Conservation (phyloP, 2,797 vertebrate species). For the Melanotaenia boesemani region DNA sequence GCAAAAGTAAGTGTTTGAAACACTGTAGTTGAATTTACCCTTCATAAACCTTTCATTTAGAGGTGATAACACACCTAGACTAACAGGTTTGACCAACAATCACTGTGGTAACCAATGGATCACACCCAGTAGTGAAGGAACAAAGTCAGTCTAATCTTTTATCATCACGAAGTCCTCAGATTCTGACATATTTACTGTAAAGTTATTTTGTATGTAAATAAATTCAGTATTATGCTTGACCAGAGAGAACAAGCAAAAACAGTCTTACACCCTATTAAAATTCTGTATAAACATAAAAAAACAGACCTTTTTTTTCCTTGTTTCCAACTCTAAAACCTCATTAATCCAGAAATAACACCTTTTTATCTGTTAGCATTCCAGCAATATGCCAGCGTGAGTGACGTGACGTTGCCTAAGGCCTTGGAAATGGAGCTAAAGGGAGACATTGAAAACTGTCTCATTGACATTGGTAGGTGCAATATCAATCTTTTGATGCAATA, state of each 20-base stretch:
- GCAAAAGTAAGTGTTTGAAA: slow-evolving; percentile 80
- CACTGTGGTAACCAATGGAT: slow-evolving; percentile 1
- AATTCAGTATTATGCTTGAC: no score
- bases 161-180: no score
- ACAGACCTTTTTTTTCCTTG: no score
- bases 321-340: not conserved
- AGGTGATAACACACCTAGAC: slow-evolving; percentile 21
- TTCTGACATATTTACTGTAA: no score
- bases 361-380: slow-evolving; percentile 71
- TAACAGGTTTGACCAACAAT: slow-evolving; percentile 60
- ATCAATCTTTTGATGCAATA: not conserved
- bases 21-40: not conserved
- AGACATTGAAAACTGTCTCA: slow-evolving; percentile 82
- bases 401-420: slow-evolving; percentile 73
- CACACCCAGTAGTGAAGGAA: slow-evolving; percentile 40
- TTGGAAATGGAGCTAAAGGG: slow-evolving; percentile 78
- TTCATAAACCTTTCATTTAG: slow-evolving; percentile 3
- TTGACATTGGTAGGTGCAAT: slow-evolving; percentile 75
- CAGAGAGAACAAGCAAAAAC: no score
- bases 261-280: no score
- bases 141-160: not conserved
- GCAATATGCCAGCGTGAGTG: slow-evolving; percentile 69
- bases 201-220: no score
- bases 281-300: no score
- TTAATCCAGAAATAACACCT: not conserved